Conservation (phyloP, 2,797 vertebrate genomes). For the Schizothorax lantsangensis region DNA sequence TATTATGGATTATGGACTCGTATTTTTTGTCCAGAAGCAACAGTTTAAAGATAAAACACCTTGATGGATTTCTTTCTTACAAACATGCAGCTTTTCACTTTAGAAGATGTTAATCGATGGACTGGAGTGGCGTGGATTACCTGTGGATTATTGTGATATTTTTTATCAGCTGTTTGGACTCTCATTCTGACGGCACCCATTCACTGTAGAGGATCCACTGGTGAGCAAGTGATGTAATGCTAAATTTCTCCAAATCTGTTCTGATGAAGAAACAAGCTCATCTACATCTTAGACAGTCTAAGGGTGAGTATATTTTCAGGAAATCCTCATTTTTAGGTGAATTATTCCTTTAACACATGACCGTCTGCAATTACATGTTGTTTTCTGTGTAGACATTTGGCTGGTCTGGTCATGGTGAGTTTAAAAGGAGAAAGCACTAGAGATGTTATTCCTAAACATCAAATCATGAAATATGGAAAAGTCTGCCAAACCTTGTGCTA, state of each 20-base stretch:
- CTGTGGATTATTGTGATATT: neutral
- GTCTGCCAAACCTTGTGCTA: neutral
- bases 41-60: no score
- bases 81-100: neutral
- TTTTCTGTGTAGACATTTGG: neutral
- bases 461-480: neutral
- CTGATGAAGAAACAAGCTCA: neutral
- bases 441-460: conserved; percentile 5
- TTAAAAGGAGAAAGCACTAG: neutral
- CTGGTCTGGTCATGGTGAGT: neutral
- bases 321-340: neutral
- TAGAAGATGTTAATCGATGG: rapidly evolving
- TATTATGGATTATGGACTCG: no score
- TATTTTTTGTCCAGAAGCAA: no score
- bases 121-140: neutral
- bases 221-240: neutral
- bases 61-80: neutral
- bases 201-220: neutral
- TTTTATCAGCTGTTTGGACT: neutral
- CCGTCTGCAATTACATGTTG: neutral
- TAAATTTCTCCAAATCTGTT: neutral
- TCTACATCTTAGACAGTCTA: neutral
- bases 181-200: neutral
- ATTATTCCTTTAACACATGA: neutral
- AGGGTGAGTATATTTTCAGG: neutral